phyloP scores from a whole-genome alignment of 2,888 invertebrate genomes.

The Omphaloscelis lunosa region DNA sequence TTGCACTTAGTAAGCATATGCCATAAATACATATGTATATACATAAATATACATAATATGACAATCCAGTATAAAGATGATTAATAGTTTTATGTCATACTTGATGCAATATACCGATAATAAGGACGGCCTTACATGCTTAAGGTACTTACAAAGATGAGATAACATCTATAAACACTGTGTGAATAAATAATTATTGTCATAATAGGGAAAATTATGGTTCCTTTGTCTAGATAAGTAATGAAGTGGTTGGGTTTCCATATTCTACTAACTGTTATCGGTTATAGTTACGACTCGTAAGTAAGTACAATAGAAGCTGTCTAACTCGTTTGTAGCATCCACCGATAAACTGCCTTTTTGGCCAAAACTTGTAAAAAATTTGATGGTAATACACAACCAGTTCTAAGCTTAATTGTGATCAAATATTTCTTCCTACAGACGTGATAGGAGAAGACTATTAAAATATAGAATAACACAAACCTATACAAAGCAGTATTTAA shows the following conservation, averaged over 20 bases:
- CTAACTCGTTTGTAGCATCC: not conserved
- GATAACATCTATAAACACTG: constrained; percentile 30
- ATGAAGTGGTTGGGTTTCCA: not conserved
- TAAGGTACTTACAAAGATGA: not conserved
- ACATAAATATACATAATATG: not conserved
- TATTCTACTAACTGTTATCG: not conserved
- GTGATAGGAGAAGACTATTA: not conserved
- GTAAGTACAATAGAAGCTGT: not conserved
- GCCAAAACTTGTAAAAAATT: not conserved
- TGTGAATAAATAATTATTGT: constrained; percentile 39
- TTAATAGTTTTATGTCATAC: constrained; percentile 44
- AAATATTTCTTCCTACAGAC: not conserved
- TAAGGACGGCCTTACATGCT: not conserved
- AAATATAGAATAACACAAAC: not conserved
- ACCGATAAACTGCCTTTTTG: not conserved
- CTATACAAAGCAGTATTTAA: not conserved
- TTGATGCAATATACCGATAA: constrained; percentile 21
- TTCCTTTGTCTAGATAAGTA: not conserved
- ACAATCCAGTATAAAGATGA: constrained; percentile 11
- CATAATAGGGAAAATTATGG: constrained; percentile 19
- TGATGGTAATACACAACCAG: not conserved
- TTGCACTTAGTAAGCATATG: not conserved
- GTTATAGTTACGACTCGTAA: not conserved
- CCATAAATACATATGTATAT: too few relatives aligned
- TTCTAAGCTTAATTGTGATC: not conserved